Conservation (phyloP, 2,113 vertebrate species). For the Morone saxatilis region DNA sequence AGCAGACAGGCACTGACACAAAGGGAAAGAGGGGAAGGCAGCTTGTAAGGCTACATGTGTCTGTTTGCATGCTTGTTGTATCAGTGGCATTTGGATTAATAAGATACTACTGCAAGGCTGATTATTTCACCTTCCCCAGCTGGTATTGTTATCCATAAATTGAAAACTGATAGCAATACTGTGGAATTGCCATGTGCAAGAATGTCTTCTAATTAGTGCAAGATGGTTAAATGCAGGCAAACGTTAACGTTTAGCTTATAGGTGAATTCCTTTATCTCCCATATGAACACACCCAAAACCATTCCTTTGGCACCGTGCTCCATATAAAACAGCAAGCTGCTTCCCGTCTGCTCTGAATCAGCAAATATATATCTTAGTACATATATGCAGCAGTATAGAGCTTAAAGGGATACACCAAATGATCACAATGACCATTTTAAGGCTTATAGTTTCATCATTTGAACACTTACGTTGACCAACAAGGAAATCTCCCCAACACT, state of each 20-base stretch:
- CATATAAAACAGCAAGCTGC: conserved; percentile 59
- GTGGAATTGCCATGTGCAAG: not conserved
- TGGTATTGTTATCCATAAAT: not conserved
- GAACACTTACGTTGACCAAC: not conserved
- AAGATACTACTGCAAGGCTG: too few species aligned
- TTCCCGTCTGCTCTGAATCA: conserved; percentile 45
- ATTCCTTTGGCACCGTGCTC: conserved; percentile 34
- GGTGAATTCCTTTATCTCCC: conserved; percentile 40
- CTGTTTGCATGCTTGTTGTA: not conserved
- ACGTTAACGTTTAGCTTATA: conserved; percentile 27
- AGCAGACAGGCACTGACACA: not conserved
- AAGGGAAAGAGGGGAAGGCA: not conserved
- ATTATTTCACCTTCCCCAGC: not conserved
- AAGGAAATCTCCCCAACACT: not conserved
- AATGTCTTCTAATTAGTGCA: not conserved
- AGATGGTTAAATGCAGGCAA: not conserved
- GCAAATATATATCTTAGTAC: conserved; percentile 33
- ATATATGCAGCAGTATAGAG: not conserved
- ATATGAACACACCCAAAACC: conserved; percentile 34
- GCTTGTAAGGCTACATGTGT: not conserved
- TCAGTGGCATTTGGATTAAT: not conserved
- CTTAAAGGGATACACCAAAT: conserved; percentile 12
- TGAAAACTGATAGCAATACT: not conserved
- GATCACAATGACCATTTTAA: not conserved
- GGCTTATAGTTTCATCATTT: not conserved